Evolutionary conservation across 2,888 invertebrate species (phyloP).

Genomic region (Conchocele bisecta): DNA sequence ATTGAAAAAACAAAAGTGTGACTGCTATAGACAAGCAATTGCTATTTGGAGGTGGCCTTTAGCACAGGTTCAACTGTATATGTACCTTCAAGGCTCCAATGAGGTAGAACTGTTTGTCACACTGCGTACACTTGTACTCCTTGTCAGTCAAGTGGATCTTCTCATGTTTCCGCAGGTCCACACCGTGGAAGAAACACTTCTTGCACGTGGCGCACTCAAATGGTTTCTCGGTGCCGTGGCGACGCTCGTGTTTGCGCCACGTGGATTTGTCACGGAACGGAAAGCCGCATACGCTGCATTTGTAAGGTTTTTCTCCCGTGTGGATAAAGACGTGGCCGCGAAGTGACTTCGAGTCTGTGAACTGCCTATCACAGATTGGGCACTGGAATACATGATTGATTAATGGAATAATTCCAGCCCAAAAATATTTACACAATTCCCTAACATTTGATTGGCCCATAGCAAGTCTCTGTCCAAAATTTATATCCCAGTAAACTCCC

Average conservation of each 20-base stretch:
- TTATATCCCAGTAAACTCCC: too few relatives aligned
- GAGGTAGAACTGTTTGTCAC: constrained; percentile 94
- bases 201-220: constrained; percentile 30
- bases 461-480: too few relatives aligned
- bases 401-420: too few relatives aligned
- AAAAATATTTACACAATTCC: too few relatives aligned
- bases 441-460: too few relatives aligned
- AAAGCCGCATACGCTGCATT: constrained; percentile 30
- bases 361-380: constrained; percentile 1
- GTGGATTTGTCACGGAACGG: constrained; percentile 38
- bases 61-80: too few relatives aligned
- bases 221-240: constrained; percentile 27
- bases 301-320: constrained; percentile 39
- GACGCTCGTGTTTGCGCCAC: constrained; percentile 27
- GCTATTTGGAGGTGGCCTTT: too few relatives aligned
- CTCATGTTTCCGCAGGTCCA: constrained; percentile 92
- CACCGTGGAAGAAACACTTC: constrained; percentile 30
- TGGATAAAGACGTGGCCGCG: constrained; percentile 3
- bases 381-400: too few relatives aligned
- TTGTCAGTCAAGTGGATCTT: constrained; percentile 96
- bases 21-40: too few relatives aligned
- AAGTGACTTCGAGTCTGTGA: neutral
- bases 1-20: too few relatives aligned
- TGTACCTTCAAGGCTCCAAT: constrained; percentile 98
- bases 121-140: constrained; percentile 95